Evolutionary conservation across 2,113 vertebrate species (phyloP).

Genomic region (Cyprinodon brontotheroides): DNA sequence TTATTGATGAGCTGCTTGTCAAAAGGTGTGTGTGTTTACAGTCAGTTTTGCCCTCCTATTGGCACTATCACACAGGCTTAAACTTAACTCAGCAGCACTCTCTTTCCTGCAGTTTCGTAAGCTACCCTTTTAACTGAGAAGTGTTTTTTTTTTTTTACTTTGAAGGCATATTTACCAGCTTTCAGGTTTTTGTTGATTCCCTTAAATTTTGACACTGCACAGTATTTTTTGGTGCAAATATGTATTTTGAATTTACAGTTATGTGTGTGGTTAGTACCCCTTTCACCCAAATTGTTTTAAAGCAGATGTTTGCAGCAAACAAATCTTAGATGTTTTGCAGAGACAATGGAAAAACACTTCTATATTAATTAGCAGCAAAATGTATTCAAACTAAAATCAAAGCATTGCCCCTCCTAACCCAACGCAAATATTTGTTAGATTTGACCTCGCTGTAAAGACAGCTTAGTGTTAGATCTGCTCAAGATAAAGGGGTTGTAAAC

Average conservation of each 20-base stretch:
- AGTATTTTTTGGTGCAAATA: slow-evolving; percentile 13
- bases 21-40: slow-evolving; percentile 59
- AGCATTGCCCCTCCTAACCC: background rate
- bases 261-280: background rate
- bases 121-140: slow-evolving; percentile 32
- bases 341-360: background rate
- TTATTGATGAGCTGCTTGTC: slow-evolving; percentile 69
- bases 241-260: slow-evolving; percentile 8
- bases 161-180: slow-evolving; percentile 23
- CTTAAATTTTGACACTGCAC: background rate
- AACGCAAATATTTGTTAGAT: background rate
- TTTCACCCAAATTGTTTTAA: background rate
- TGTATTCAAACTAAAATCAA: background rate
- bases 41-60: slow-evolving; percentile 32
- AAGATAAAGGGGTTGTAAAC: background rate
- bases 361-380: background rate
- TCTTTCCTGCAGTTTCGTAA: slow-evolving; percentile 33
- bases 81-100: slow-evolving; percentile 2
- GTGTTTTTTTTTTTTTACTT: slow-evolving; percentile 21
- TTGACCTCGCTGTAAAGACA: background rate
- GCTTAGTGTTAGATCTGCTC: background rate
- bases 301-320: background rate
- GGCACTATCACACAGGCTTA: slow-evolving; percentile 20
- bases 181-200: slow-evolving; percentile 3
- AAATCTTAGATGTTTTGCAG: background rate